A percentile compares a stretch with the other conserved stretches of the same genome.
phyloP scores from a whole-genome alignment of 2,797 vertebrate genomes.

The Anguilla marmorata region DNA sequence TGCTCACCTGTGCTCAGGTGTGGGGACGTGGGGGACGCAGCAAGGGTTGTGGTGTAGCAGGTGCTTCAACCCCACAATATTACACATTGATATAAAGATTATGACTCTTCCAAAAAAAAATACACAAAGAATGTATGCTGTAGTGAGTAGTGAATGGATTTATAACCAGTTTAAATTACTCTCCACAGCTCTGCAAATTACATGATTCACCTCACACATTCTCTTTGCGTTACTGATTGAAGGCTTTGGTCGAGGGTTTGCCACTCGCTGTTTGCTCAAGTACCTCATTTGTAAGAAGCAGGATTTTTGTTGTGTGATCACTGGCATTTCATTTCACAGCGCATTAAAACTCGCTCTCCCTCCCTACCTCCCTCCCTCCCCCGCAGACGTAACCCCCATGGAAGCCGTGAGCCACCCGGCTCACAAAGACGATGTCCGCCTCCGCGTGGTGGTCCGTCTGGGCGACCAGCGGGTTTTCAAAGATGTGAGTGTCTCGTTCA shows the following conservation, averaged over 20 bases:
- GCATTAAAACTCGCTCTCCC: neutral
- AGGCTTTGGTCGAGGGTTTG: neutral
- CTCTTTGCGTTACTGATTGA: neutral
- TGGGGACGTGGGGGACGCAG: neutral
- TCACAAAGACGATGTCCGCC: conserved; percentile 83
- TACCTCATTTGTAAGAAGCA: neutral
- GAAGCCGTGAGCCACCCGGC: conserved; percentile 78
- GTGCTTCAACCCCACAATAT: no score
- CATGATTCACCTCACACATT: neutral
- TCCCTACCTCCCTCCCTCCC: neutral
- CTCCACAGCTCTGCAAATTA: neutral
- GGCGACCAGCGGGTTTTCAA: conserved; percentile 88
- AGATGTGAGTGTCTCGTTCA: conserved; percentile 75
- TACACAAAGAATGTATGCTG: neutral
- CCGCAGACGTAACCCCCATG: conserved; percentile 79
- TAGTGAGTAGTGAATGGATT: neutral
- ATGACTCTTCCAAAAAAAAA: no score
- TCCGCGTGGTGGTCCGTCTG: conserved; percentile 87
- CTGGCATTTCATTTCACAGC: neutral
- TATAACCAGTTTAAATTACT: neutral
- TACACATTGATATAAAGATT: no score
- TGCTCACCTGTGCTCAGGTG: neutral
- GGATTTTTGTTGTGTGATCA: neutral
- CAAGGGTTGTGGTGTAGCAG: no score
- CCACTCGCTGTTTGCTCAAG: neutral